Percentiles rank a stretch among this genome's conserved stretches.
phyloP scores from a whole-genome alignment of 2,888 invertebrate genomes.

The Phymatocera aterrima region DNA sequence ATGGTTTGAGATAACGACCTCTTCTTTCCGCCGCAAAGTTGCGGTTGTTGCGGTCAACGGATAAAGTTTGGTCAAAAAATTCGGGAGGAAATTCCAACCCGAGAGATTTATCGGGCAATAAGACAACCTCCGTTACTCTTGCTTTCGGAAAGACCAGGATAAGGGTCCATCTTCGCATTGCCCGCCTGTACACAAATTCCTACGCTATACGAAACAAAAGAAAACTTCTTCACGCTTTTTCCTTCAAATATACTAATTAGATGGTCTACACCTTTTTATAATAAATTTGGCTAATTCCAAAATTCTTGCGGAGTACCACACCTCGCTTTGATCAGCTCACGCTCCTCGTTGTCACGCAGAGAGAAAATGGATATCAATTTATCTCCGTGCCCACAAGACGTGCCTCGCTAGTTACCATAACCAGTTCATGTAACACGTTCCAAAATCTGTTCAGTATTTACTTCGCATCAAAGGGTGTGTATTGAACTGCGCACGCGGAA shows the following conservation, averaged over 20 bases:
- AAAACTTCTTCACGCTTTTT: not conserved
- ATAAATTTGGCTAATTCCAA: not conserved
- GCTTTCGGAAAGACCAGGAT: not conserved
- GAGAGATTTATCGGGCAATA: conserved; percentile 34
- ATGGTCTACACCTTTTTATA: not conserved
- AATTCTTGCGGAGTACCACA: not conserved
- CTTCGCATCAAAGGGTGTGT: not conserved
- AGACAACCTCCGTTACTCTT: conserved; percentile 13
- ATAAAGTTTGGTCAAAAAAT: conserved; percentile 29
- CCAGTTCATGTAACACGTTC: not conserved
- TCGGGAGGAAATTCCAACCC: not conserved
- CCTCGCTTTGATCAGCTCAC: not conserved
- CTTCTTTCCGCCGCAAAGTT: conserved; percentile 18
- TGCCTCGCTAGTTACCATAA: conserved; percentile 4
- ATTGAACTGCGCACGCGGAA: not conserved
- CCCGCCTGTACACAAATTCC: not conserved
- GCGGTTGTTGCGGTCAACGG: conserved; percentile 6
- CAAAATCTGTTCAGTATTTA: conserved; percentile 25
- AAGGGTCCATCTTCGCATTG: not conserved
- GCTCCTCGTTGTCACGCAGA: not conserved
- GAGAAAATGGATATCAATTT: conserved; percentile 20
- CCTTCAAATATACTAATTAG: not conserved
- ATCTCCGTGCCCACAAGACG: not conserved
- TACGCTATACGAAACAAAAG: not conserved
- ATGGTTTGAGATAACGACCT: conserved; percentile 35